phyloP scores from a whole-genome alignment of 2,888 invertebrate genomes.

The Sphaerophoria taeniata region DNA sequence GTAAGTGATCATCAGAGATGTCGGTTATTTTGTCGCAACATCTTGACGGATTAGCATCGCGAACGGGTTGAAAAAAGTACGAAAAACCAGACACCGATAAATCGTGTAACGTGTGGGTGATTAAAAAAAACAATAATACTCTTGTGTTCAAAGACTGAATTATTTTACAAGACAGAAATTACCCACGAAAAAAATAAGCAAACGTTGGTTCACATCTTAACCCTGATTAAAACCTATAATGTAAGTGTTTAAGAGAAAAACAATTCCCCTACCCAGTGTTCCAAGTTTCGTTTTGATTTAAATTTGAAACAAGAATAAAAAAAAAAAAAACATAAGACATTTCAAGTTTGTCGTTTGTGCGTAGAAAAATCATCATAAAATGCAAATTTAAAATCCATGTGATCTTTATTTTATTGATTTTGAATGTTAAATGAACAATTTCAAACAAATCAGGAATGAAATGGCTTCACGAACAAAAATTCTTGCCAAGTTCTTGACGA shows the following conservation, averaged over 20 bases:
- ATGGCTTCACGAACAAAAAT: not conserved
- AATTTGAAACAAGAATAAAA: not conserved
- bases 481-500: slow-evolving; percentile 13
- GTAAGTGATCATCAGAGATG: slow-evolving; percentile 45
- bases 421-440: slow-evolving; percentile 6
- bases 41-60: slow-evolving; percentile 71
- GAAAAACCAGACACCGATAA: not conserved
- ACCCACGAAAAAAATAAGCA: not conserved
- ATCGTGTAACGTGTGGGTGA: slow-evolving; percentile 32
- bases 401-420: slow-evolving; percentile 35
- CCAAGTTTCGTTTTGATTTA: not conserved
- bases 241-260: slow-evolving; percentile 47
- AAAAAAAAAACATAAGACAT: not conserved
- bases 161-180: not conserved
- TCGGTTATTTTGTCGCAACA: slow-evolving; percentile 65
- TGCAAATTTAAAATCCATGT: slow-evolving; percentile 43
- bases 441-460: slow-evolving; percentile 3
- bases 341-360: slow-evolving; percentile 7
- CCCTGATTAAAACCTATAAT: slow-evolving; percentile 37
- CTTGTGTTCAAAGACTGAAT: slow-evolving; percentile 9
- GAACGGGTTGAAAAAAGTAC: slow-evolving; percentile 35
- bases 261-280: slow-evolving; percentile 4
- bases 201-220: slow-evolving; percentile 7
- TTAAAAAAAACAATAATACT: not conserved
- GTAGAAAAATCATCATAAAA: slow-evolving; percentile 39